Conservation (phyloP, 2,113 vertebrate species). For the Gracilinanus agilis region DNA sequence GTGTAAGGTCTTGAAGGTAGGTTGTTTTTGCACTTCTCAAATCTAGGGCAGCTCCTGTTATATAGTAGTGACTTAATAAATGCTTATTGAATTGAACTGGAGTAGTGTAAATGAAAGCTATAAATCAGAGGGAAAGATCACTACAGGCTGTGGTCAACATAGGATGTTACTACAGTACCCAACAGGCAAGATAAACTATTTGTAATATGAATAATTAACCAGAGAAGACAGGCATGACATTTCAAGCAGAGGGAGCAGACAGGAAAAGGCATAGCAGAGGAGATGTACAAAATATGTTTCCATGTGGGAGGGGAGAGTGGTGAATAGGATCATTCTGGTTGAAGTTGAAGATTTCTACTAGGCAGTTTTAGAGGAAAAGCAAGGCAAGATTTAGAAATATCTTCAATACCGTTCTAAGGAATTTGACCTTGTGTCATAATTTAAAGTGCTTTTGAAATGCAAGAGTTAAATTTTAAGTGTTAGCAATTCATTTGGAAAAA, state of each 20-base stretch:
- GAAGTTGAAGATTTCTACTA: neutral
- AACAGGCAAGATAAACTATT: neutral
- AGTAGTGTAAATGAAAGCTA: neutral
- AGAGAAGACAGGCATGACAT: neutral
- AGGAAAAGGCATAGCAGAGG: neutral
- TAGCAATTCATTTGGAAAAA: conserved; percentile 36
- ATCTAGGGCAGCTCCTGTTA: neutral
- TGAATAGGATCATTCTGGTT: neutral
- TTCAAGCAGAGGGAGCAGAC: neutral
- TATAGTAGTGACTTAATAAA: too few species aligned
- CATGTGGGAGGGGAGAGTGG: too few species aligned
- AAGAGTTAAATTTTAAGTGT: conserved; percentile 20
- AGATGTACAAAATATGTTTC: too few species aligned
- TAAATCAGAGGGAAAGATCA: neutral
- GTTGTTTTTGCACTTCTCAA: neutral
- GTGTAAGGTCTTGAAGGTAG: neutral
- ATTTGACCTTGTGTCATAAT: conserved; percentile 54
- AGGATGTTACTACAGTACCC: neutral
- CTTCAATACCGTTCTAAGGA: neutral
- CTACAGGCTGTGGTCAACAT: neutral
- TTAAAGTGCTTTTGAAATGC: neutral
- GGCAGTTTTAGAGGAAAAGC: neutral
- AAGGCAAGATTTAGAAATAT: conserved; percentile 35
- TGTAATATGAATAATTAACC: neutral
- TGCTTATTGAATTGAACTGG: too few species aligned